Base-by-base conservation (phyloP, 2,888 invertebrate species). In the Scaeva pyrastri region DNA sequence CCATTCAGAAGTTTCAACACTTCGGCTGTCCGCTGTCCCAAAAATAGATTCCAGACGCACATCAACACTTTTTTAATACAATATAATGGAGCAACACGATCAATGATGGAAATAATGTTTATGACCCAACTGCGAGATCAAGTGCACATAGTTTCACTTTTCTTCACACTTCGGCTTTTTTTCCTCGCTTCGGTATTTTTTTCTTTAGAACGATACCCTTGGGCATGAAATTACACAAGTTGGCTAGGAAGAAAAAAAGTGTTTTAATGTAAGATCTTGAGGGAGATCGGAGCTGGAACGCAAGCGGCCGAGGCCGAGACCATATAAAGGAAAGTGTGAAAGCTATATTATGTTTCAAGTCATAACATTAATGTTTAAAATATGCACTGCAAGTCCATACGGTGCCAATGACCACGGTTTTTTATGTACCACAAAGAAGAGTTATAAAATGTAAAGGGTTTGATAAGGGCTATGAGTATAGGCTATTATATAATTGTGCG, bases 101-200 rank as follows among this genome's bases (percentile, higher is more conserved):
- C 26, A 71, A 45, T 60, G 71, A 45, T 84, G 80, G 72, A 52
- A 73, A 72, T 72, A 74, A 45, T 84, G 85, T 77, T 85, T 85
- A 85, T 64, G 56, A 68, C 76, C 81, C 62, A 48, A 45, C 71
- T 52, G 60, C 48, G 48, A 68, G 80, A 85, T 85, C 84, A 80
- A 85, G 81, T 85, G 85, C 76, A 85, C 73, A 81, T 23, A 85
- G 81, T 70, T 73, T 77, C 76, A 76, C 73, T 73, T 81, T 76
- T 70, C 76, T 76, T 77, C 62, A 68, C 78, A 78, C 83, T 62
- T 81, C n/a, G 31, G 19, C 26, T 55, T 70, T 55, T 60, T 55
- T 62, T 14, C 41, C 45, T 23, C 45, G 41, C 16, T 76, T 16
- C 19, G 43, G 21, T 4, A 64, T 62, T 39, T n/a, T 66, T 66